phyloP scores from a whole-genome alignment of 2,888 invertebrate species.

The Abrostola triplasia region DNA sequence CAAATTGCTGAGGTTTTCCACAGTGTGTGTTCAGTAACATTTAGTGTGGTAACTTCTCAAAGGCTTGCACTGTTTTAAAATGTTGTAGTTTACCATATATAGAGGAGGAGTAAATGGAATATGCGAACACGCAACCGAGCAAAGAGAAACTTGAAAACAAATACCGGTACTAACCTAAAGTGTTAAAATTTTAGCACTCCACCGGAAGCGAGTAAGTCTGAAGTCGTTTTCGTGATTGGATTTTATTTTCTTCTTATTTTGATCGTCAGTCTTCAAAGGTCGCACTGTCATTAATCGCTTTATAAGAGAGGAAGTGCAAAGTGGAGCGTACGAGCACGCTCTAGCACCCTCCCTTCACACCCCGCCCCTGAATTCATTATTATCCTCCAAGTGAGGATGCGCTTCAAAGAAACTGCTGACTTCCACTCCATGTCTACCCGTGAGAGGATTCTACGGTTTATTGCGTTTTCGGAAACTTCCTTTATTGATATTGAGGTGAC shows the following conservation, averaged over 20 bases:
- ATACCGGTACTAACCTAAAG: slow-evolving; percentile 29
- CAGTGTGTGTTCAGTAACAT: slow-evolving; percentile 16
- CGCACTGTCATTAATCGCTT: slow-evolving; percentile 82
- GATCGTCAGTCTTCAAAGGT: slow-evolving; percentile 76
- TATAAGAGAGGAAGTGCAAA: slow-evolving; percentile 83
- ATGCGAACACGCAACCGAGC: slow-evolving; percentile 8
- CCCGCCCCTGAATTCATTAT: slow-evolving; percentile 82
- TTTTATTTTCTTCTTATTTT: slow-evolving; percentile 78
- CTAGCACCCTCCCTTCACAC: slow-evolving; percentile 60
- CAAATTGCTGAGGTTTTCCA: slow-evolving; percentile 29
- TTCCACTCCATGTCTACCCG: slow-evolving; percentile 69
- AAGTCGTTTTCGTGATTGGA: slow-evolving; percentile 71
- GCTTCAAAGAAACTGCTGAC: slow-evolving; percentile 86
- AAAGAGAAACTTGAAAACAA: slow-evolving; percentile 27
- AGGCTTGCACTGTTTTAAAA: slow-evolving; percentile 17
- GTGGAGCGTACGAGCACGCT: slow-evolving; percentile 80
- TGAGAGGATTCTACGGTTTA: slow-evolving; percentile 75
- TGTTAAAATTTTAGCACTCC: slow-evolving; percentile 43
- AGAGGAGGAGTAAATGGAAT: slow-evolving; percentile 14
- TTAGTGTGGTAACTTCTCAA: slow-evolving; percentile 7
- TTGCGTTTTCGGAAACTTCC: slow-evolving; percentile 75
- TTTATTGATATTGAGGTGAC: slow-evolving; percentile 70
- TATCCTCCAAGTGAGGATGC: slow-evolving; percentile 80
- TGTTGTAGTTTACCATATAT: slow-evolving; percentile 11
- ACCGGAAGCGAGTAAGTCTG: slow-evolving; percentile 36